Base-by-base conservation (phyloP, 2,888 invertebrate species). In the Lottia scabra region DNA sequence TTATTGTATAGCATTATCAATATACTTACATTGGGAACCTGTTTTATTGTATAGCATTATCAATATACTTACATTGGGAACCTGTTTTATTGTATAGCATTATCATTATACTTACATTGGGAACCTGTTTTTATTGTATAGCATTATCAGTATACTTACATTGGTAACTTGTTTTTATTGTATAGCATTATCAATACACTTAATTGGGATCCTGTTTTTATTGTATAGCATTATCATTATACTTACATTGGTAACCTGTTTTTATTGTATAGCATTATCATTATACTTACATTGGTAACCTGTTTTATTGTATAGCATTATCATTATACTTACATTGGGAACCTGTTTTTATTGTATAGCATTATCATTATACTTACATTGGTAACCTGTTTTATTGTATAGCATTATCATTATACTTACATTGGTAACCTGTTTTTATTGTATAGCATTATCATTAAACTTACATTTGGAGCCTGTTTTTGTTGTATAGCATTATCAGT, bases 101-200 rank as follows among this genome's bases (percentile, higher is more conserved):
- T 19, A 12, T 5, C 19, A 15, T 16, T 19, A 56, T 56, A 68
- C 75, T 73, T 62, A 77, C 77, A 66, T 77, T 64, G 46, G 65
- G 44, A 2, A 75, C 19, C 23, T 73, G 69, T 43, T 77, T 63
- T 5, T 66, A 68, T 8, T 48, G 44, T 27, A 72, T 72, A 44
- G 77, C 77, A 65, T 77, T 73, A 27, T 75, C 45, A n/a, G 23
- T 23, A 56, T 56, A 68, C 75, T 73, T 63, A 77, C 77, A 64
- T 77, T 64, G 46, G 63, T 30, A 3, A 75, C 16, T n/a, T 73
- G 69, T 44, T 77, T 63, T 6, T 66, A 68, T 10, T 44, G 45
- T 30, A 72, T 74, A 44, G 77, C 75, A 63, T 77, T 73, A 23
- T 74, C 45, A n/a, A 56, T 23, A 56, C 23, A 68, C 75, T 73